Evolutionary conservation across 2,113 vertebrate genomes (phyloP), one percentile per base, ranked within the genome.

Genomic region (Tragelaphus strepsiceros): DNA sequence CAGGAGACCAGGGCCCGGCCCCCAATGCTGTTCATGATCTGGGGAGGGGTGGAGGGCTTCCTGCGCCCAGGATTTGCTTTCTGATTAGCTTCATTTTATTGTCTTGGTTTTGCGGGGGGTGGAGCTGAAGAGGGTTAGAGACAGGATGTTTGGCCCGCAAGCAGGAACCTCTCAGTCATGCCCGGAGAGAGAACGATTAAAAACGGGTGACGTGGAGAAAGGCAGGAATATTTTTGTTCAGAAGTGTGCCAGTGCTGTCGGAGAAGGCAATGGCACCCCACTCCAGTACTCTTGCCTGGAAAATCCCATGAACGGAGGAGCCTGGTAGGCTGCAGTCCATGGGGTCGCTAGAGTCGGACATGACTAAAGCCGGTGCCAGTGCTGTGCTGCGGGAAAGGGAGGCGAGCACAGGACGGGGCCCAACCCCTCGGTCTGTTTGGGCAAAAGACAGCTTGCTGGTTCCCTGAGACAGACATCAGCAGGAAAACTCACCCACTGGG

Each of bases 11-110:
- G 10, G 14, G 2, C 19, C n/a, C 1, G 1, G 14, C 7, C 14
- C 21, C 88, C 24, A 30, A 21, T 0, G 1, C 59, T 21, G 0
- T 17, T 35, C 35, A 2, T 1, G 4, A 19, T 1, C 32, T 28
- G 2, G 6, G 30, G 15, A 35, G 6, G 32, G 30, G 51, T 15
- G 6, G 35, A 19, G 35, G 6, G 53, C 39, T 71, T 28, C 43
- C 39, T 1, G 10, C 7, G 6, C n/a, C 61, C 30, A 53, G 28
- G 16, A 11, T 30, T n/a, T 26, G 15, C 56, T 35, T 84, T 93
- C 26, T 6, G 32, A 15, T 28, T 83, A 67, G 26, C n/a, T 85
- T 39, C 21, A 1, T 26, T 88, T 90, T 43, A 12, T 67, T 91
- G 28, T 39, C 62, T 46, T 61, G 51, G 39, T 89, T 90, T 71